Evolutionary conservation across 2,888 invertebrate species (phyloP).

Genomic region (Tachystola acroxantha): DNA sequence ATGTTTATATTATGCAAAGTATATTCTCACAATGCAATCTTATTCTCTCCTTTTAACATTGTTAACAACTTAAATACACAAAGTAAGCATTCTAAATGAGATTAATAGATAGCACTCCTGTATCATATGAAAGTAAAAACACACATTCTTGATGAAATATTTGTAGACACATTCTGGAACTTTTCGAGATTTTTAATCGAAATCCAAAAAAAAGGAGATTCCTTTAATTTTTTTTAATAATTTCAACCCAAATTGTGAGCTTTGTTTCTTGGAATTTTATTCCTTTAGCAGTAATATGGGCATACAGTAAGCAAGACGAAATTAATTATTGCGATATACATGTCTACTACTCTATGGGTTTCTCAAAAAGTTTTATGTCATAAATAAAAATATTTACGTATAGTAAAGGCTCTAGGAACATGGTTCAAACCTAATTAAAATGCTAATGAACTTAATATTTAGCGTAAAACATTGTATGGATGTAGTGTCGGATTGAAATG

Average conservation of each 20-base stretch:
- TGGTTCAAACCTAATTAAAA: conserved; percentile 27
- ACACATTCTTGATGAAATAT: conserved; percentile 12
- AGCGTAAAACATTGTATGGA: conserved; percentile 5
- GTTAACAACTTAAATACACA: conserved; percentile 61
- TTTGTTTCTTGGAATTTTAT: conserved; percentile 44
- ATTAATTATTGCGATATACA: conserved; percentile 17
- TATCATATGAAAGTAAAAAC: conserved; percentile 14
- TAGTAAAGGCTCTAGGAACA: conserved; percentile 55
- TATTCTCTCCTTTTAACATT: conserved; percentile 71
- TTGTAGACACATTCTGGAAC: conserved; percentile 3
- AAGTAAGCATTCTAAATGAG: conserved; percentile 24
- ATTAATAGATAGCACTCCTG: conserved; percentile 19
- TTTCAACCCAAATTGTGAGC: too few species aligned
- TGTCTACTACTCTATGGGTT: conserved; percentile 25
- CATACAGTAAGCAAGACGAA: conserved; percentile 15
- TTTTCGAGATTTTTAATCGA: neutral
- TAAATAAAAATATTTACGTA: neutral
- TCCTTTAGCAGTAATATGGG: conserved; percentile 28
- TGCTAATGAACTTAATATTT: conserved; percentile 8
- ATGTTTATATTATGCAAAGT: conserved; percentile 54
- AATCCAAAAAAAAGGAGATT: too few species aligned
- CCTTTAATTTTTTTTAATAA: too few species aligned
- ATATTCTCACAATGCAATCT: conserved; percentile 68
- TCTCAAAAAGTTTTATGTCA: conserved; percentile 38
- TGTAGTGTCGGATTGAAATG: conserved; percentile 17